Percentiles rank a stretch among this genome's conserved stretches.
phyloP scores from a whole-genome alignment of 1,140 invertebrate species.

The Planococcus citri region DNA sequence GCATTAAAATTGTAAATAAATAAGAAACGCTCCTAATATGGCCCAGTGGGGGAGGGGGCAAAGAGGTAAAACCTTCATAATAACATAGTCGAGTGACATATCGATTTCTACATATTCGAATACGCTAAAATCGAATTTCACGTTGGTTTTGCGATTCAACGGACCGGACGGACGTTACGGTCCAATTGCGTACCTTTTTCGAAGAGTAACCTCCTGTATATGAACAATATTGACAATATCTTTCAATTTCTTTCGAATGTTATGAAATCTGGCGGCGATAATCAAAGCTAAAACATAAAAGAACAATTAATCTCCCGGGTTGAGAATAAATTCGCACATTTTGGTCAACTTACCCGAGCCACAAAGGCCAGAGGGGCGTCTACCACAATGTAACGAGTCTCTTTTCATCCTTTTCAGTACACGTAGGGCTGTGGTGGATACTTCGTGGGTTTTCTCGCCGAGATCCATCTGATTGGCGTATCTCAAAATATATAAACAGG shows the following conservation, averaged over 20 bases:
- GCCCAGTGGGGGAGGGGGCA: too few species aligned
- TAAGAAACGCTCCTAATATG: too few species aligned
- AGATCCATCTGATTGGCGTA: slow-evolving; percentile 92
- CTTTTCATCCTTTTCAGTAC: slow-evolving; percentile 95
- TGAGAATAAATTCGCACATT: background rate
- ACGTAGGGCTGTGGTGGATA: slow-evolving; percentile 85
- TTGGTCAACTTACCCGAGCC: slow-evolving; percentile 27
- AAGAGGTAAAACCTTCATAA: too few species aligned
- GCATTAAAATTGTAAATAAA: too few species aligned
- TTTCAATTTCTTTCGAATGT: slow-evolving; percentile 71
- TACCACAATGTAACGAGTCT: slow-evolving; percentile 40
- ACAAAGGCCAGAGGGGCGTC: slow-evolving; percentile 27
- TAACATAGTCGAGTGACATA: too few species aligned
- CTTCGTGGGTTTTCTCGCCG: slow-evolving; percentile 80
- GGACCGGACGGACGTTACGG: too few species aligned
- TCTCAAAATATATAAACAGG: slow-evolving; percentile 83
- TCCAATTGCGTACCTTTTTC: slow-evolving; percentile 49
- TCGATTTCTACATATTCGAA: too few species aligned
- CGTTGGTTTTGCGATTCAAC: too few species aligned
- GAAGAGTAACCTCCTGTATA: slow-evolving; percentile 84
- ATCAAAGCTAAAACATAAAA: slow-evolving; percentile 58
- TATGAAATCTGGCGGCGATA: slow-evolving; percentile 83
- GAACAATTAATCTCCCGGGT: slow-evolving; percentile 11
- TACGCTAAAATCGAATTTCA: too few species aligned
- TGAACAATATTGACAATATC: slow-evolving; percentile 93